A percentile compares a stretch with the other conserved stretches of the same genome.
Evolutionary conservation across 2,113 vertebrate species (phyloP).

Genomic region (Stercorarius parasiticus): DNA sequence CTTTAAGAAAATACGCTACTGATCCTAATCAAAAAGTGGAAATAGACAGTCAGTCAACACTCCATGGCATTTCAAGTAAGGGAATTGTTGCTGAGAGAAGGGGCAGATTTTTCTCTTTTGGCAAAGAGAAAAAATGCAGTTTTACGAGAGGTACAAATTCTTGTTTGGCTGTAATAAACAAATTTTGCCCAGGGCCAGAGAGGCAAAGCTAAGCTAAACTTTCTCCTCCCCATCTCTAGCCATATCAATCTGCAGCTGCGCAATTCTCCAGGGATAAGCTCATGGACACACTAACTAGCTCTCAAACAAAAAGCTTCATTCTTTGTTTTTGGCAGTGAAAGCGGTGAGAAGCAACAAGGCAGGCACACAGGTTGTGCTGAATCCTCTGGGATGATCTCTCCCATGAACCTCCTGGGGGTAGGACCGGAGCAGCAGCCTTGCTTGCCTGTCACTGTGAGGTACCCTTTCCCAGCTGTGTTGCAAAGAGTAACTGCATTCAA

Average conservation of each 20-base stretch:
- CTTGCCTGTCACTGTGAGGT: not conserved
- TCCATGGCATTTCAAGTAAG: not conserved
- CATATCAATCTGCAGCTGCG: conserved; percentile 50
- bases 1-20: not conserved
- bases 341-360: not conserved
- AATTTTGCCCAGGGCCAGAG: conserved; percentile 34
- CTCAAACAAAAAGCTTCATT: conserved; percentile 56
- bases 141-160: conserved; percentile 11
- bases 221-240: conserved; percentile 28
- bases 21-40: not conserved
- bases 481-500: not conserved
- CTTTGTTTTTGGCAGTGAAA: conserved; percentile 57
- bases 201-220: conserved; percentile 27
- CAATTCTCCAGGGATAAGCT: conserved; percentile 50
- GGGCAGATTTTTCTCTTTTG: not conserved
- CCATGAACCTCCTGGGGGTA: not conserved
- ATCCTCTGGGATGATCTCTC: conserved; percentile 30
- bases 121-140: not conserved
- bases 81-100: not conserved
- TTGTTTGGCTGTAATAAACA: conserved; percentile 14
- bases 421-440: not conserved
- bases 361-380: conserved; percentile 39
- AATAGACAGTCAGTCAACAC: not conserved
- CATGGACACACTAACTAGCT: conserved; percentile 43
- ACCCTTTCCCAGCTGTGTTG: not conserved